Percentiles rank a stretch among this genome's conserved stretches.
Evolutionary conservation across 2,888 invertebrate species (phyloP).

Genomic region (Anorthoa munda): DNA sequence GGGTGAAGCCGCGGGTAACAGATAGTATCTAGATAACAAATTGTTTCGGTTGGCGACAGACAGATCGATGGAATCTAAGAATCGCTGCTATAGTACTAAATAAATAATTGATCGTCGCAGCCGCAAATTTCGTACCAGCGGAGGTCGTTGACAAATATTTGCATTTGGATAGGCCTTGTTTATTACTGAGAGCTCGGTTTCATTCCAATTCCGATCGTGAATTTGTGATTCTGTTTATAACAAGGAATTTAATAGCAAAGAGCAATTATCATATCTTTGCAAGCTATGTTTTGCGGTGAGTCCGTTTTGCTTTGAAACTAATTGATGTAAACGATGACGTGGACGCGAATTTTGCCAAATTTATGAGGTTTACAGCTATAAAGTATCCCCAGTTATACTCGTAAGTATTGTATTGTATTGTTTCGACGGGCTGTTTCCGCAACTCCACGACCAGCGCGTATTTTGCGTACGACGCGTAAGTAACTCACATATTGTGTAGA

Average conservation of each 20-base stretch:
- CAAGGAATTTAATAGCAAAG: constrained; percentile 39
- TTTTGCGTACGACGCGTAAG: too few relatives aligned
- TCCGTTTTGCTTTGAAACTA: constrained; percentile 32
- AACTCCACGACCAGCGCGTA: too few relatives aligned
- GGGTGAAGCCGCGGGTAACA: not conserved
- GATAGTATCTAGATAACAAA: constrained; percentile 4
- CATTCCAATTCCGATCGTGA: constrained; percentile 45
- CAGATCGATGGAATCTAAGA: constrained; percentile 57
- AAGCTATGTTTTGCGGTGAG: constrained; percentile 18
- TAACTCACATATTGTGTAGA: not conserved
- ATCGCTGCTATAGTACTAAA: constrained; percentile 52
- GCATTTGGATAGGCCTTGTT: constrained; percentile 67
- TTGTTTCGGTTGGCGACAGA: constrained; percentile 30
- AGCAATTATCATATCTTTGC: constrained; percentile 53
- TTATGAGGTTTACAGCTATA: not conserved
- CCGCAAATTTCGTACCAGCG: constrained; percentile 58
- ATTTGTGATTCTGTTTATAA: constrained; percentile 47
- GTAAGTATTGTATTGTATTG: too few relatives aligned
- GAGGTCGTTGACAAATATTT: constrained; percentile 68
- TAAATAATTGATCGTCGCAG: constrained; percentile 56
- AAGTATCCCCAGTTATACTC: not conserved
- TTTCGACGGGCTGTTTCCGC: too few relatives aligned
- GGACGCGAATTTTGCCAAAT: not conserved
- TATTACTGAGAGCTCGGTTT: constrained; percentile 52
- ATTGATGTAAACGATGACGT: constrained; percentile 28